Evolutionary conservation across 1,140 invertebrate genomes (phyloP), one percentile per base, ranked within the genome.

Genomic region (Antheraea mylitta): DNA sequence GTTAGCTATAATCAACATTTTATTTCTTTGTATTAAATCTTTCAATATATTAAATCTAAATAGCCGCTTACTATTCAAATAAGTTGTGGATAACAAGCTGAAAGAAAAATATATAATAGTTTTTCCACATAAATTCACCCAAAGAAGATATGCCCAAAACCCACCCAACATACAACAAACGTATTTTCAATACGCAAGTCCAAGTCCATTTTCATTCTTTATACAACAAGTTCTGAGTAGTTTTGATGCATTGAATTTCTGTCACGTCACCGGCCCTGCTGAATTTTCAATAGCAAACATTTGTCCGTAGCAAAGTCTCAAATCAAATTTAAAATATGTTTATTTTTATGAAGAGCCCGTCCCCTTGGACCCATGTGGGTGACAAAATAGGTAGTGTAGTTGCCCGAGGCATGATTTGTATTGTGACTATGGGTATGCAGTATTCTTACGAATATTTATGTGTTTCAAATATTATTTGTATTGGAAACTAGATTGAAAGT

Each of bases 251-350:
- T 81, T 77, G 81, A 79, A 87, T 86, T 86, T 89, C 81, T 79
- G 79, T 89, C 87, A 89, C 87, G 85, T 83, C 83, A 83, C 75
- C 73, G 68, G 79, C 81, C 81, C 80, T 71, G 77, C 81, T 81
- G 85, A 88, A 91, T 87, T 89, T 91, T 83, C 86, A 90, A 90
- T 90, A 83, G 89, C 86, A 91, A 91, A 91, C 87, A 91, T 91
- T 90, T 88, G 87, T 81, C 82, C 82, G 48, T 38, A 59, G 48
- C 48, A 58, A 76, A 77, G 69, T 78, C 78, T 78, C 79, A 89
- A 91, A 91, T 91, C 89, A 88, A 86, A 91, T 91, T 91, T 90
- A 90, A 91, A 91, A 90, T 91, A 90, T 89, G 86, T 80, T 86
- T 89, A 89, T 91, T 88, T 85, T 83, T 85, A 88, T 90, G 83